These are phyloP conservation scores for Protophormia terraenovae DNA, from an alignment of 2,888 invertebrate species.

Conservation along the genomic window DNA sequence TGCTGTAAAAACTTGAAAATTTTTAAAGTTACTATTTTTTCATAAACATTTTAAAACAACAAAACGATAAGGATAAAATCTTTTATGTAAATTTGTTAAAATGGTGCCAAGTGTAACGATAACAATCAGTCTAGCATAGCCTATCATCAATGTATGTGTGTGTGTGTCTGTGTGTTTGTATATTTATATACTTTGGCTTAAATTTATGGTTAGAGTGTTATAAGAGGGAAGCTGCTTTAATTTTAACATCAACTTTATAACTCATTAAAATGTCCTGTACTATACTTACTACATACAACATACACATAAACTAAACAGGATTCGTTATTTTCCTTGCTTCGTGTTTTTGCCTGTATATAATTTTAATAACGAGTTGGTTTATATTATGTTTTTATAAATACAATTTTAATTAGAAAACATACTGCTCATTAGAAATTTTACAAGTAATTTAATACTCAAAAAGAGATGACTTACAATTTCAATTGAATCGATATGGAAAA, in stretches of 20 bases:
- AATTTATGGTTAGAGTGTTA: not conserved
- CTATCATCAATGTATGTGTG: not conserved
- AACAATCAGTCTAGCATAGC: not conserved
- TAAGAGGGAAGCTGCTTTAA: not conserved
- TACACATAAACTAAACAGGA: not conserved
- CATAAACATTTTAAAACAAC: too few species aligned
- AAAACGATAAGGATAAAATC: too few species aligned
- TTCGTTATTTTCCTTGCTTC: not conserved
- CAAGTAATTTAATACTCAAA: not conserved
- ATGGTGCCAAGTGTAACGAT: not conserved
- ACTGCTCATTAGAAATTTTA: not conserved
- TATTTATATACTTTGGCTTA: not conserved
- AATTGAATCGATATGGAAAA: not conserved
- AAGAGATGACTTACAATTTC: not conserved
- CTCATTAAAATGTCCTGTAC: conserved; percentile 18
- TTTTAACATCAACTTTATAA: conserved; percentile 6
- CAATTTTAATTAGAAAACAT: conserved; percentile 17
- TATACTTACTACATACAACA: not conserved
- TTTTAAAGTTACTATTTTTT: too few species aligned
- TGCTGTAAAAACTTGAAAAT: too few species aligned
- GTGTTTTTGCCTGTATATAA: not conserved
- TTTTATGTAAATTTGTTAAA: not conserved
- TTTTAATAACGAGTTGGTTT: not conserved
- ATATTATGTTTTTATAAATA: not conserved
- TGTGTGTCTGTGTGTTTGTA: not conserved